These are phyloP conservation scores for Leptura quadrifasciata DNA, from an alignment of 2,888 invertebrate genomes.

Conservation along the genomic window DNA sequence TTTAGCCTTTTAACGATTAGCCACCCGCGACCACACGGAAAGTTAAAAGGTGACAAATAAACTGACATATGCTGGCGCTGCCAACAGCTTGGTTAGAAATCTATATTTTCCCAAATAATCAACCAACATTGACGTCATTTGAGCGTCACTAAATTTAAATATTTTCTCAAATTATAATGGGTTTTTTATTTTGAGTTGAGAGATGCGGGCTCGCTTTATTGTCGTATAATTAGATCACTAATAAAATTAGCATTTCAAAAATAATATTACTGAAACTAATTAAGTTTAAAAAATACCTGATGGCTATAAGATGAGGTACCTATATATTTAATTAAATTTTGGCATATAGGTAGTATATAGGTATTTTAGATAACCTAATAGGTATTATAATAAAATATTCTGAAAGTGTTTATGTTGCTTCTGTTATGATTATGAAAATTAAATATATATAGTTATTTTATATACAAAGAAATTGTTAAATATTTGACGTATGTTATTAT, in stretches of 20 bases:
- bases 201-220: neutral
- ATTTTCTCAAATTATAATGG: neutral
- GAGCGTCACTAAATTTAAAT: neutral
- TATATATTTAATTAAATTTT: too few species aligned
- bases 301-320: too few species aligned
- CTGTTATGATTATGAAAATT: too few species aligned
- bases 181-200: neutral
- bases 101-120: constrained; percentile 2
- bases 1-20: constrained; percentile 19
- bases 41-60: constrained; percentile 46
- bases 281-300: too few species aligned
- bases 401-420: too few species aligned
- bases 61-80: constrained; percentile 30
- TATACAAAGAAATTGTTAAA: too few species aligned
- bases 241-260: neutral
- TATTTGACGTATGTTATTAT: too few species aligned
- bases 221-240: neutral
- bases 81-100: constrained; percentile 13
- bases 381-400: too few species aligned
- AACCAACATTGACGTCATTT: constrained; percentile 20
- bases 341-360: too few species aligned
- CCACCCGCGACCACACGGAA: constrained; percentile 44
- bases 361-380: too few species aligned
- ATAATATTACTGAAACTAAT: neutral
- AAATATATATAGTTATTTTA: too few species aligned